Evolutionary conservation across 2,888 invertebrate species (phyloP).

Genomic region (Lasioglossum lativentre): DNA sequence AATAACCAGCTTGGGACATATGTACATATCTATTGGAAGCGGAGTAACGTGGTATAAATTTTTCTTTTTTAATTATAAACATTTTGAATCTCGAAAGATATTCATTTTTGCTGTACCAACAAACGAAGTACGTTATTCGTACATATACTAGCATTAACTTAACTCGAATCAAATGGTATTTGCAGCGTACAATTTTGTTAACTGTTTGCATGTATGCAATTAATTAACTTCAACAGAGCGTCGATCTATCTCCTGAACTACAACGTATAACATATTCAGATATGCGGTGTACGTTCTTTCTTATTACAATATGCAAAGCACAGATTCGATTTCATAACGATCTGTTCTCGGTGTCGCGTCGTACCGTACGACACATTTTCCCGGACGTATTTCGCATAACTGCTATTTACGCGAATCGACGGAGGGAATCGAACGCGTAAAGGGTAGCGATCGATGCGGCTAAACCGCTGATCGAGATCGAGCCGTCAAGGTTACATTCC

Average conservation of each 20-base stretch:
- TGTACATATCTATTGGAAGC: too few relatives aligned
- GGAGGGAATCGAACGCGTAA: conserved; percentile 7
- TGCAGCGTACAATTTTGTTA: too few relatives aligned
- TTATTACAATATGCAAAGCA: background rate
- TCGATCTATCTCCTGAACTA: background rate
- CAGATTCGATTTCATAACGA: background rate
- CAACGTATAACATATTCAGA: background rate
- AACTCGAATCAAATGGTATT: too few relatives aligned
- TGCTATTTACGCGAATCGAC: background rate
- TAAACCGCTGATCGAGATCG: conserved; percentile 40
- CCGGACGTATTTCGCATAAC: background rate
- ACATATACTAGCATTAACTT: too few relatives aligned
- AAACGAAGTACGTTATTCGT: too few relatives aligned
- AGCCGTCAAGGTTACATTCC: conserved; percentile 62
- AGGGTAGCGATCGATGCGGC: conserved; percentile 31
- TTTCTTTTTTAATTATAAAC: background rate
- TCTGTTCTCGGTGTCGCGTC: background rate
- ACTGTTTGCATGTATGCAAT: background rate
- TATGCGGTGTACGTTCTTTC: background rate
- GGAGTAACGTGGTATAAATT: background rate
- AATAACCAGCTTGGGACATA: background rate
- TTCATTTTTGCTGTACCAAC: too few relatives aligned
- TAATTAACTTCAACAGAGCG: background rate
- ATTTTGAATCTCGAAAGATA: background rate
- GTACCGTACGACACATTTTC: background rate